These are phyloP conservation scores for Epizoanthus fatuus DNA, from an alignment of 92 coral and sea anemone species.

Conservation along the genomic window DNA sequence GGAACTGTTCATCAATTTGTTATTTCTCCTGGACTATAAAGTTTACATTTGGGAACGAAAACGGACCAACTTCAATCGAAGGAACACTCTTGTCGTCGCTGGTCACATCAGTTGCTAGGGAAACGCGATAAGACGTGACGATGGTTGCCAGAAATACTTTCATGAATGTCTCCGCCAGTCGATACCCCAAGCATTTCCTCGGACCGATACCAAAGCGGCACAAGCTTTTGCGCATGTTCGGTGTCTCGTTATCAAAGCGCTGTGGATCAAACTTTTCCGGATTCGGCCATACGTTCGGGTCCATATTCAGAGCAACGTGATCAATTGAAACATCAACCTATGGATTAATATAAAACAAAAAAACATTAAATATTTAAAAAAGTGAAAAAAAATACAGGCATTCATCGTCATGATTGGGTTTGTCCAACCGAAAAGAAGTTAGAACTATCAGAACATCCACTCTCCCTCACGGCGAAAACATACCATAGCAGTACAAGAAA, in stretches of 20 bases:
- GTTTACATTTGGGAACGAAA: conserved; percentile 64
- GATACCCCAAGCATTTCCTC: conserved; percentile 80
- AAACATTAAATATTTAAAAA: too few species aligned
- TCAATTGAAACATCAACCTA: conserved; percentile 79
- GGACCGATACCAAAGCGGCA: conserved; percentile 82
- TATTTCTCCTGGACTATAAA: conserved; percentile 51
- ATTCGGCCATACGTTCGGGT: conserved; percentile 73
- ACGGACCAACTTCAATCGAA: conserved; percentile 68
- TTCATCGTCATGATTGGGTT: too few species aligned
- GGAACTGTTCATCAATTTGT: too few species aligned
- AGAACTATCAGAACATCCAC: too few species aligned
- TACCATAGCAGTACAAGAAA: too few species aligned
- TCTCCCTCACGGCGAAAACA: too few species aligned
- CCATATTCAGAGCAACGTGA: conserved; percentile 75
- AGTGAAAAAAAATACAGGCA: too few species aligned
- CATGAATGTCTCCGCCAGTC: conserved; percentile 81
- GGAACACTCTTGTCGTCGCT: conserved; percentile 72
- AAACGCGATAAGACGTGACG: conserved; percentile 33
- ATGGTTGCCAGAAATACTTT: conserved; percentile 60
- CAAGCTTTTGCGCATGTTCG: conserved; percentile 80
- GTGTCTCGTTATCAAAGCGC: conserved; percentile 81
- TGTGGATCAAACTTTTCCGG: conserved; percentile 69
- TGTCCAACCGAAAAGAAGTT: too few species aligned
- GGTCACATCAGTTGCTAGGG: conserved; percentile 67
- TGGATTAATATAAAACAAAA: neutral